These are phyloP conservation scores for Herminia tarsipennalis DNA, from an alignment of 2,888 invertebrate species.

Conservation along the genomic window DNA sequence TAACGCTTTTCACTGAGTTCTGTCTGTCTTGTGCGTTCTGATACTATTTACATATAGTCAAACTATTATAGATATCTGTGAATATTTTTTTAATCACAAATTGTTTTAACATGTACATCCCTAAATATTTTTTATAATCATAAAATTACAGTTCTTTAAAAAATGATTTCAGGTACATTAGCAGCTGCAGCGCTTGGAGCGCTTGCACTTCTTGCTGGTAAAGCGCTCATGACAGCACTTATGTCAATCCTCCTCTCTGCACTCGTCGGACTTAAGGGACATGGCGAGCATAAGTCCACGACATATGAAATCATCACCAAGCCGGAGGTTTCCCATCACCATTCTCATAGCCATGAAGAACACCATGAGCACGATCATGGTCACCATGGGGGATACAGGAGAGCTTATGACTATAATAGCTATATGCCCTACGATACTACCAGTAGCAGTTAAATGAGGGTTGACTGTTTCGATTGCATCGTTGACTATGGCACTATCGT, in stretches of 20 bases:
- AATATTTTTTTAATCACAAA: too few species aligned
- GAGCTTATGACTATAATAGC: conserved; percentile 83
- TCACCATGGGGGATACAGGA: conserved; percentile 83
- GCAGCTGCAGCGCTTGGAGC: conserved; percentile 91
- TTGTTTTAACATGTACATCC: too few species aligned
- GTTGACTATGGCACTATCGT: too few species aligned
- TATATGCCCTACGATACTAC: conserved; percentile 76
- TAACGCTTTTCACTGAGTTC: too few species aligned
- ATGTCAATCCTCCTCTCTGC: conserved; percentile 92
- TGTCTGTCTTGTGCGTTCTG: too few species aligned
- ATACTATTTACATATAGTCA: too few species aligned
- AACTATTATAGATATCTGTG: too few species aligned
- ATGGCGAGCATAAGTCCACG: conserved; percentile 89
- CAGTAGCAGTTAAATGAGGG: conserved; percentile 44
- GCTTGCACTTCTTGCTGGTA: conserved; percentile 92
- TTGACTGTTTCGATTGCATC: neutral
- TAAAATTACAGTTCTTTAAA: neutral
- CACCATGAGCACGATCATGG: conserved; percentile 84
- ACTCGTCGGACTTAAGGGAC: conserved; percentile 90
- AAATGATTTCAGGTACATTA: conserved; percentile 83
- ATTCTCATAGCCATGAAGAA: conserved; percentile 89
- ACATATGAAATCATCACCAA: conserved; percentile 94
- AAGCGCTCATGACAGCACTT: conserved; percentile 92
- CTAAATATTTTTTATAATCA: too few species aligned
- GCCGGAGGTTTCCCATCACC: conserved; percentile 90